A percentile compares a stretch with the other conserved stretches of the same genome.
Conservation (phyloP, 2,888 invertebrate species). For the Griposia aprilina region DNA sequence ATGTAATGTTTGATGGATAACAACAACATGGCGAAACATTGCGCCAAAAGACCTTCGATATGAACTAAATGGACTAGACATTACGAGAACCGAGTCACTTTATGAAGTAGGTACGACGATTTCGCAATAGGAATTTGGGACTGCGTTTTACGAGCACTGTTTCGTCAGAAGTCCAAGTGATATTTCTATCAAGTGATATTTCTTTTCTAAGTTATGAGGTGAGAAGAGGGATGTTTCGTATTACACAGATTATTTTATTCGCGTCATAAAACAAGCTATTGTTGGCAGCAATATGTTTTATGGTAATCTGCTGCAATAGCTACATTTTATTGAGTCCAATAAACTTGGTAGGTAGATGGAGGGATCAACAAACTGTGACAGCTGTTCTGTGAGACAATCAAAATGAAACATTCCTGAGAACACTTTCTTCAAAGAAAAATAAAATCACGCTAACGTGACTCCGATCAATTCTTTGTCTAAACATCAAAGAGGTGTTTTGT, state of each 20-base stretch:
- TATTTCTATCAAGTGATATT: slow-evolving; percentile 32
- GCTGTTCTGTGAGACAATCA: slow-evolving; percentile 22
- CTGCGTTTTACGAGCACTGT: slow-evolving; percentile 39
- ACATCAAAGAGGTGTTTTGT: slow-evolving; percentile 15
- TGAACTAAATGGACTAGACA: slow-evolving; percentile 7
- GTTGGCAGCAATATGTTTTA: slow-evolving; percentile 35
- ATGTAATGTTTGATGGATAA: slow-evolving; percentile 4
- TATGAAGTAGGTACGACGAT: slow-evolving; percentile 32
- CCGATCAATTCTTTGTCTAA: slow-evolving; percentile 20
- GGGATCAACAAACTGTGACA: slow-evolving; percentile 33
- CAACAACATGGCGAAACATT: slow-evolving; percentile 26
- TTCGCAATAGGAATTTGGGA: slow-evolving; percentile 30
- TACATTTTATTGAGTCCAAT: slow-evolving; percentile 43
- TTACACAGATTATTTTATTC: slow-evolving; percentile 51
- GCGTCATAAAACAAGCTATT: slow-evolving; percentile 50
- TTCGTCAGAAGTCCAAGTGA: slow-evolving; percentile 18
- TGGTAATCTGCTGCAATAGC: slow-evolving; percentile 15
- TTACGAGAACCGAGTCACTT: slow-evolving; percentile 27
- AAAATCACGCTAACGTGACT: slow-evolving; percentile 9
- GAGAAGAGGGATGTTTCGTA: slow-evolving; percentile 35
- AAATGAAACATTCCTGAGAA: slow-evolving; percentile 38
- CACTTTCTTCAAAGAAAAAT: slow-evolving; percentile 23
- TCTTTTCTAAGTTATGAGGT: slow-evolving; percentile 51
- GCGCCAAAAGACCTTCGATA: not conserved
- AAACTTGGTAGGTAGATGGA: slow-evolving; percentile 15